Evolutionary conservation across 1,140 invertebrate species (phyloP).

Genomic region (Orius insidiosus): DNA sequence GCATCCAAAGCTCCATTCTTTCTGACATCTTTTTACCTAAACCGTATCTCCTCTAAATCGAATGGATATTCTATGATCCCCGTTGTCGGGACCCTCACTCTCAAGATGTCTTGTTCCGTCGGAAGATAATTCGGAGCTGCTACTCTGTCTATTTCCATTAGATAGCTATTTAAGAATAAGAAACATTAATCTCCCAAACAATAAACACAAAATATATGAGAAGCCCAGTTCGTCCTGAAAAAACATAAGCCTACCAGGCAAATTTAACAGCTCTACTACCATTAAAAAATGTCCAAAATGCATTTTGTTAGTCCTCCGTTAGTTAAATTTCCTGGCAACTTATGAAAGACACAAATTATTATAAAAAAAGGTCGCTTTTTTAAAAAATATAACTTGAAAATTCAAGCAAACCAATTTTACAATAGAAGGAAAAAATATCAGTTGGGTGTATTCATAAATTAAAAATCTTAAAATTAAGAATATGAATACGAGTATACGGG

Average conservation of each 20-base stretch:
- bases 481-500: too few relatives aligned
- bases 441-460: too few relatives aligned
- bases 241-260: conserved; percentile 2
- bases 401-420: too few relatives aligned
- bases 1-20: neutral
- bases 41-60: conserved; percentile 93
- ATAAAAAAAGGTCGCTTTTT: too few relatives aligned
- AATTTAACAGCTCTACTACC: neutral
- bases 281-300: neutral
- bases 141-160: conserved; percentile 91
- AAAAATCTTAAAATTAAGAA: too few relatives aligned
- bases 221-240: neutral
- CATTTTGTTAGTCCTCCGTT: neutral
- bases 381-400: too few relatives aligned
- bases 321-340: neutral
- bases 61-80: conserved; percentile 96
- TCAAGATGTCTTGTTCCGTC: conserved; percentile 92
- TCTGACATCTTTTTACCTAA: conserved; percentile 55
- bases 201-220: neutral
- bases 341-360: too few relatives aligned
- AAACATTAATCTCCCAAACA: conserved; percentile 5
- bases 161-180: conserved; percentile 54
- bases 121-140: conserved; percentile 84
- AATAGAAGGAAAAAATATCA: too few relatives aligned
- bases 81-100: conserved; percentile 92